These are phyloP conservation scores for Microctonus brassicae DNA, from an alignment of 2,888 invertebrate species.

Conservation along the genomic window DNA sequence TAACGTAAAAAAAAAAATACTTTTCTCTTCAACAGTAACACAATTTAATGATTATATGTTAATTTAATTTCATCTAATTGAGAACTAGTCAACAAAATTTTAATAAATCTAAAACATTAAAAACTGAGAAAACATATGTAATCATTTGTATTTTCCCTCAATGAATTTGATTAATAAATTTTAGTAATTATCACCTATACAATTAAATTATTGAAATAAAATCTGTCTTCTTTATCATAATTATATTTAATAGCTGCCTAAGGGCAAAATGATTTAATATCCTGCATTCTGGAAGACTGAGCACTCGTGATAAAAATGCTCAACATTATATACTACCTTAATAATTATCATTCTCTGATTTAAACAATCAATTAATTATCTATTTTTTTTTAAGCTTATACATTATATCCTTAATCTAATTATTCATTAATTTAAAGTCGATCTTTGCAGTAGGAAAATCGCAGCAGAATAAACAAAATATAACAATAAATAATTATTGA, in stretches of 20 bases:
- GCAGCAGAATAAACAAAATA: background rate
- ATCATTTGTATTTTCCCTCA: background rate
- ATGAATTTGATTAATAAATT: background rate
- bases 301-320: conserved; percentile 19
- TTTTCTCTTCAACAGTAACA: background rate
- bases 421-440: conserved; percentile 43
- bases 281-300: conserved; percentile 63
- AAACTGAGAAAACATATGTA: too few relatives aligned
- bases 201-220: background rate
- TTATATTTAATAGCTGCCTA: conserved; percentile 50
- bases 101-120: too few relatives aligned
- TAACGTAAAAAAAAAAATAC: background rate
- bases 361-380: conserved; percentile 15
- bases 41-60: background rate
- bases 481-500: background rate
- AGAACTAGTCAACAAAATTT: background rate
- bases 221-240: background rate
- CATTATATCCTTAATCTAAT: background rate
- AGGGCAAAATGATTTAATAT: conserved; percentile 56
- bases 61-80: background rate
- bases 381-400: conserved; percentile 3
- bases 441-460: conserved; percentile 24
- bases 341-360: conserved; percentile 11
- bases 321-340: too few relatives aligned
- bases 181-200: too few relatives aligned